Percentiles rank a stretch among this genome's conserved stretches.
Conservation (phyloP, 2,888 invertebrate species). For the Melinaea menophilus region DNA sequence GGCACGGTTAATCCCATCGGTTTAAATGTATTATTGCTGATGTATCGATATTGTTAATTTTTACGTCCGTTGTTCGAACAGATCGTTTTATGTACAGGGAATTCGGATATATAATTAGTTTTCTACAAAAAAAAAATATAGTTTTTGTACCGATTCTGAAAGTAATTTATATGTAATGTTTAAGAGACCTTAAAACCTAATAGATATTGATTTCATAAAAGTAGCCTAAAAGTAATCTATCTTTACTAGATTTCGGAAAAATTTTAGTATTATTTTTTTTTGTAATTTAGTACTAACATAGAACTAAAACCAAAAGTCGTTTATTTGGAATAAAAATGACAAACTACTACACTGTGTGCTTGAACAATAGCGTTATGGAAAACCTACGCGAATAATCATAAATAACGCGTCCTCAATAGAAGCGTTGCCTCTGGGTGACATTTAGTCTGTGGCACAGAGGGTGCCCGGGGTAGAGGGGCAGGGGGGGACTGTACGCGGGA, state of each 20-base stretch:
- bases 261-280: too few relatives aligned
- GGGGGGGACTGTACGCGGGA: conserved; percentile 56
- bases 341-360: neutral
- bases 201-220: too few relatives aligned
- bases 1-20: neutral
- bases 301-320: neutral
- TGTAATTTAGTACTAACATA: too few relatives aligned
- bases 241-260: too few relatives aligned
- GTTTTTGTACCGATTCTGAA: too few relatives aligned
- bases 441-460: conserved; percentile 15
- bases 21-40: conserved; percentile 5
- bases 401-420: conserved; percentile 1
- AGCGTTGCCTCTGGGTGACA: conserved; percentile 5
- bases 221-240: too few relatives aligned
- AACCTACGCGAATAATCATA: conserved; percentile 7
- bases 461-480: conserved; percentile 45
- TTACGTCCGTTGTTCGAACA: too few relatives aligned
- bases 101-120: too few relatives aligned
- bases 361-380: neutral
- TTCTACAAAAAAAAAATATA: too few relatives aligned
- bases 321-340: neutral
- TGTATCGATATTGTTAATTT: conserved; percentile 1
- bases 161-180: too few relatives aligned
- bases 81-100: too few relatives aligned
- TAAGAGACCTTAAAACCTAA: too few relatives aligned